Base-by-base conservation (phyloP, 2,888 invertebrate genomes). In the Drosophila testacea region DNA sequence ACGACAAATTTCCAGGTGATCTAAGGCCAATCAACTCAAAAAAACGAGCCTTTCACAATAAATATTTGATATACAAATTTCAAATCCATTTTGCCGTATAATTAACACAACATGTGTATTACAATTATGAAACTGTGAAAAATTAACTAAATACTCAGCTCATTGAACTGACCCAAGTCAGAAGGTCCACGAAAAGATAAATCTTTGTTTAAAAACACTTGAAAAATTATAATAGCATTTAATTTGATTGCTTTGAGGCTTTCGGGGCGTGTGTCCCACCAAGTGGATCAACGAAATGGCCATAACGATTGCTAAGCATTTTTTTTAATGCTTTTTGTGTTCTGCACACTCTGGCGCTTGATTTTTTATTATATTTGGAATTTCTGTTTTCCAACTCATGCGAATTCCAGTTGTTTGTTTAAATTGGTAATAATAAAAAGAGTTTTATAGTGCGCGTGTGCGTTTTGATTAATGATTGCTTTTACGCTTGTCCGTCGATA, bases 371-470 rank as follows among this genome's bases (percentile, higher is more conserved):
- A 27, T 44, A 39, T 10, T 34, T 57, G 42, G 34, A 22, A 22
- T 22, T 22, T 22, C 22, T 22, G 22, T 22, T 22, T 22, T 22
- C 22, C 2, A 22, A 22, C 22, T 22, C 22, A 7, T n/a, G 46
- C 65, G 56, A 77, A 77, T 56, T 52, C 63, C 52, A 67, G 67
- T 71, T 66, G 68, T 63, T 70, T 70, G 60, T 39, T 56, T 63
- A 77, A 80, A 61, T 68, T 68, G 41, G 56, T 73, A 62, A 63
- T 60, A 64, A 65, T 51, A 66, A 69, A 62, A 73, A 42, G 39
- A 51, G 54, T 60, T 88, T 83, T 77, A 88, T 88, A 69, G 83
- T 88, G 83, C 87, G 89, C 83, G 87, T 83, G 83, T 77, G 71
- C 65, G 75, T 36, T 69, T 74, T 88, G 84, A 88, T 88, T 73